A percentile compares a stretch with the other conserved stretches of the same genome.
phyloP scores from a whole-genome alignment of 1,140 invertebrate species.

The Mizuhopecten yessoensis region DNA sequence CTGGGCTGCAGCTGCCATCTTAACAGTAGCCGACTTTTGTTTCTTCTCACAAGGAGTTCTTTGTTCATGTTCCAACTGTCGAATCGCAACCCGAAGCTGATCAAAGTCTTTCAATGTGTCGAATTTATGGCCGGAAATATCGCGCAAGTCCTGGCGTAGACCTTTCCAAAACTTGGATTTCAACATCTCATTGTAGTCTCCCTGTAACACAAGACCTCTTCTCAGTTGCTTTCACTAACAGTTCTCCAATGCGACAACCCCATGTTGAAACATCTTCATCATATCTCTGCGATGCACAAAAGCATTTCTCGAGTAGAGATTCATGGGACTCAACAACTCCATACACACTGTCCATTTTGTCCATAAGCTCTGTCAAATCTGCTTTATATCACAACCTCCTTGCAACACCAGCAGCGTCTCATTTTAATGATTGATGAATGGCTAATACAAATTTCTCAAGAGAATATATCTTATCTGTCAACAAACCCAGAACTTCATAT shows the following conservation, averaged over 20 bases:
- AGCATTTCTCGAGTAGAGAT: background rate
- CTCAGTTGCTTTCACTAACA: constrained; percentile 25
- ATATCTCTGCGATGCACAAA: constrained; percentile 33
- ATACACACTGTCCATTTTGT: constrained; percentile 48
- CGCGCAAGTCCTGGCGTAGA: too few species aligned
- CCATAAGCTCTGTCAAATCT: background rate
- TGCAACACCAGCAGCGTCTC: constrained; percentile 22
- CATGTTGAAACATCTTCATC: constrained; percentile 50
- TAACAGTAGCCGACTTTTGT: too few species aligned
- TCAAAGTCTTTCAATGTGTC: too few species aligned
- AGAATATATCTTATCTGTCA: background rate
- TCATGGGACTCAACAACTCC: constrained; percentile 42
- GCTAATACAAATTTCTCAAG: background rate
- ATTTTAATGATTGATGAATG: constrained; percentile 13
- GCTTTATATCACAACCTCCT: constrained; percentile 40
- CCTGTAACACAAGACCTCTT: too few species aligned
- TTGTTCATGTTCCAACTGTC: too few species aligned
- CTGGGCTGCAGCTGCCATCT: too few species aligned
- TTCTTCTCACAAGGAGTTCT: too few species aligned
- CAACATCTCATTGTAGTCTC: too few species aligned
- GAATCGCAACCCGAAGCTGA: too few species aligned
- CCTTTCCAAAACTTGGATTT: too few species aligned
- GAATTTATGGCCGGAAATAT: too few species aligned
- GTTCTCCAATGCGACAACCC: constrained; percentile 45
- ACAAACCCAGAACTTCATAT: constrained; percentile 46